Base-by-base conservation (phyloP, 2,113 vertebrate genomes). In the Nothobranchius kuhntae region DNA sequence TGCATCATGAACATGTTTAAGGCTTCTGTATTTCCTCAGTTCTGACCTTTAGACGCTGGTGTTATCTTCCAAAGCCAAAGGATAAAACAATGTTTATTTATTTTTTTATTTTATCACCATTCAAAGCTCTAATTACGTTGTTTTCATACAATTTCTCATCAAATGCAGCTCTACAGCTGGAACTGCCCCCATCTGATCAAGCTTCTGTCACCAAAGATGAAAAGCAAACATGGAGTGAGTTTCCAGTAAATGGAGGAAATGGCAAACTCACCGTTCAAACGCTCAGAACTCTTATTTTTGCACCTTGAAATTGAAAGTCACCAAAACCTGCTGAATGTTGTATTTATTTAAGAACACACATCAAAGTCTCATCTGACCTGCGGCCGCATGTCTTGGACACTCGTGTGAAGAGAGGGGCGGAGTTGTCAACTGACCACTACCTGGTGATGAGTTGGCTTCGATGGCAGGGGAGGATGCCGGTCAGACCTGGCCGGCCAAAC, bases 91-190 rank as follows among this genome's bases (percentile, higher is more conserved):
- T 42, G 13, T 45, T 21, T 21, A 21, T 21, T 21, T 21, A 3
- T 13, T 38, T 58, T 50, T 4, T 30, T 62, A 15, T 53, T 58
- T n/a, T 14, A 14, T 35, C 15, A 9, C 24, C 53, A 5, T 66
- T 13, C 21, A 26, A 59, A 59, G 7, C 15, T 58, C 36, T 54
- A 55, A 53, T 17, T 58, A n/a, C 62, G 65, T 6, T 0, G 0
- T 45, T 70, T 42, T 51, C 5, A 1, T 21, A 51, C 24, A 2
- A 21, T 76, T 42, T 76, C 46, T 53, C 71, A 21, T 71, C 44
- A 56, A 53, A 50, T 15, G 6, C 55, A 90, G 87, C 61, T 63
- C 59, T 54, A 21, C 1, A 5, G 78, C 58, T 68, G 78, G 76
- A 65, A 80, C 60, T 1, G 50, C 1, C n/a, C 75, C 71, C 35